Evolutionary conservation across 1,140 invertebrate genomes (phyloP).

Genomic region (Bombus terrestris): DNA sequence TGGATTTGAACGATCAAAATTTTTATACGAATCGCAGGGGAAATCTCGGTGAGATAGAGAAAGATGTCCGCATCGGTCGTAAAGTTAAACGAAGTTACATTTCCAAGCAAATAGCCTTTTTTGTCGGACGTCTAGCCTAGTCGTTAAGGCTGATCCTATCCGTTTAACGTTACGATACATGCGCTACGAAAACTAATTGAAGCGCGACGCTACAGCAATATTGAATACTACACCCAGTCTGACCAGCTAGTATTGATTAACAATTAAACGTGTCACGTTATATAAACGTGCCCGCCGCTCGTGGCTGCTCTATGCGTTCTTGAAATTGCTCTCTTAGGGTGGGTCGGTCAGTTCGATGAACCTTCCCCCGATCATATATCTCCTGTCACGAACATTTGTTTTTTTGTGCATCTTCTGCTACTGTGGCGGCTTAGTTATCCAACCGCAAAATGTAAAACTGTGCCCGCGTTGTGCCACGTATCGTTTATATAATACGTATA

Average conservation of each 20-base stretch:
- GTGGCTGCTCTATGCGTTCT: constrained; percentile 34
- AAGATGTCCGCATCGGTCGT: constrained; percentile 31
- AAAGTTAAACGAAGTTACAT: constrained; percentile 41
- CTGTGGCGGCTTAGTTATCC: not conserved
- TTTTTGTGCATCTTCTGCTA: constrained; percentile 8
- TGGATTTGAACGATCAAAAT: constrained; percentile 21
- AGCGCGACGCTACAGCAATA: constrained; percentile 19
- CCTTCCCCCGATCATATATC: constrained; percentile 40
- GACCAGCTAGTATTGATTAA: constrained; percentile 33
- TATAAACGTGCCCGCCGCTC: constrained; percentile 39
- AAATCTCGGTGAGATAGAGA: constrained; percentile 1
- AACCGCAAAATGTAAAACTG: constrained; percentile 2
- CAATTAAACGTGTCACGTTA: constrained; percentile 37
- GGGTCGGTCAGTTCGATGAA: constrained; percentile 10
- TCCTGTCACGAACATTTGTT: constrained; percentile 53
- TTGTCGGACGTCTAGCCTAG: not conserved
- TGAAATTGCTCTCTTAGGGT: constrained; percentile 31
- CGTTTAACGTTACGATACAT: constrained; percentile 1
- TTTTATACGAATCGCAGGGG: not conserved
- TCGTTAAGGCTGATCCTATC: not conserved
- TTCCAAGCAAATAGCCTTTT: not conserved
- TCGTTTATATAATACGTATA: constrained; percentile 38
- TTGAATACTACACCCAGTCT: constrained; percentile 2
- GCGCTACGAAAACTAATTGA: constrained; percentile 20
- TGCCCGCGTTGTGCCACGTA: not conserved